Evolutionary conservation across 2,113 vertebrate species (phyloP), one percentile per base, ranked within the genome.

Genomic region (Neogale vison): DNA sequence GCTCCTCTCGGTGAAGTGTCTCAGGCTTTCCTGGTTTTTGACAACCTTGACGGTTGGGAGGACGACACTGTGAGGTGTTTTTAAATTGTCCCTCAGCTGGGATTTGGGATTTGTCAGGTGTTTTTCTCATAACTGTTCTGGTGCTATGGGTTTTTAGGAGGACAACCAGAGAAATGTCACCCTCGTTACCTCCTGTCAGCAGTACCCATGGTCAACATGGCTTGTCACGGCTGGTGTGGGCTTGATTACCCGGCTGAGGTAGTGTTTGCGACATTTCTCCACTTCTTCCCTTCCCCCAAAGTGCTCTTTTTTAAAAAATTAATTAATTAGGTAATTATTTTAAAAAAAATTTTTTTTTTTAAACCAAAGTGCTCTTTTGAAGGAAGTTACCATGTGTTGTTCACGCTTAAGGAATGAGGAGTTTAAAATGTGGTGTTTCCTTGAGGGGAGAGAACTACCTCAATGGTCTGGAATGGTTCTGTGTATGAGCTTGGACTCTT

Each of bases 1-100:
- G 39, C 21, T 90, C 63, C 34, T 96, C 76, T 91, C 91, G 95
- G 85, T 52, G n/a, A 1, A 17, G 12, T 74, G 74, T 91, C 92
- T 97, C 39, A 71, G 77, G 26, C 21, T 79, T 85, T 20, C 20
- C 29, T 83, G 55, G 82, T 42, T 91, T 93, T 93, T 83, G 59
- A 88, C 61, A 77, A 96, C 77, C 83, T 89, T 89, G 61, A 31
- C 79, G 83, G 85, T 81, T 88, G 67, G 82, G 89, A 86, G n/a
- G 69, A 86, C n/a, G 63, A 52, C 8, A 31, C 42, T 31, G 26
- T 63, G 34, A 59, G 69, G 9, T 59, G 39, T 92, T 94, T 92
- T 94, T 39, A 89, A 67, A 63, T 17, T 23, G n/a, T 13, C n/a
- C n/a, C 7, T 88, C 13, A 17, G 1, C 8, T 55, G 72, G 59